Conservation (phyloP, 1,140 invertebrate species). For the Drosophila chauvacae region DNA sequence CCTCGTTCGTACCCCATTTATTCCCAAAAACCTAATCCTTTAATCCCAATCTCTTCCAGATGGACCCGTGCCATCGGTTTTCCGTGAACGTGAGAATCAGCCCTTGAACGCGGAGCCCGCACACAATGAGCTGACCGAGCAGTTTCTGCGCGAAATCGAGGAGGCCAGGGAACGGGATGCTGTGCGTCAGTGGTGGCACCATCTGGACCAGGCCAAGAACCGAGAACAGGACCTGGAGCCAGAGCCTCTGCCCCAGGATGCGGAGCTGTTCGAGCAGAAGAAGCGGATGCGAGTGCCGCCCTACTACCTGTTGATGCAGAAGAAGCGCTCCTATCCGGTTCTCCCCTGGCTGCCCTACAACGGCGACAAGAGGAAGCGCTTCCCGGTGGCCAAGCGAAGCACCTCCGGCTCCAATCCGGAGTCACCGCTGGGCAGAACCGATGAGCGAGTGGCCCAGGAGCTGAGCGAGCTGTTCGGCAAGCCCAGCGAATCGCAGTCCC, state of each 20-base stretch:
- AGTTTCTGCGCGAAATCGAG: constrained; percentile 86
- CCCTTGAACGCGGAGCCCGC: constrained; percentile 37
- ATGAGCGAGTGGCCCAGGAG: constrained; percentile 82
- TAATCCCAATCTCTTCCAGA: constrained; percentile 19
- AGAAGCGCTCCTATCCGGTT: constrained; percentile 82
- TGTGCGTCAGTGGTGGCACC: constrained; percentile 86
- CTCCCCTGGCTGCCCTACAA: constrained; percentile 82
- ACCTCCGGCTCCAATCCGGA: constrained; percentile 61
- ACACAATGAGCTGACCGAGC: constrained; percentile 86
- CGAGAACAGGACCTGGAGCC: constrained; percentile 23
- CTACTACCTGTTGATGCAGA: constrained; percentile 85
- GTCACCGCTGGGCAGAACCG: constrained; percentile 60
- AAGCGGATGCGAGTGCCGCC: constrained; percentile 86
- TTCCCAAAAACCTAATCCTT: not conserved
- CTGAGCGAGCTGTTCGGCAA: constrained; percentile 85
- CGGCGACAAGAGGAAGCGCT: constrained; percentile 86
- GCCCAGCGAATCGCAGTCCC: constrained; percentile 47
- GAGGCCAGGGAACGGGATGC: constrained; percentile 84
- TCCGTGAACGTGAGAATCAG: constrained; percentile 74
- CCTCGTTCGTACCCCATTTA: not conserved
- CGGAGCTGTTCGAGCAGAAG: constrained; percentile 83
- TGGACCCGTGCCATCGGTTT: constrained; percentile 51
- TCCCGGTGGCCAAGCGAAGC: constrained; percentile 87
- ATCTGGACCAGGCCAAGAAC: constrained; percentile 86
- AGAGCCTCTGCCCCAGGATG: constrained; percentile 50